These are phyloP conservation scores for Rachycentron canadum DNA, from an alignment of 2,797 vertebrate species.

Conservation along the genomic window DNA sequence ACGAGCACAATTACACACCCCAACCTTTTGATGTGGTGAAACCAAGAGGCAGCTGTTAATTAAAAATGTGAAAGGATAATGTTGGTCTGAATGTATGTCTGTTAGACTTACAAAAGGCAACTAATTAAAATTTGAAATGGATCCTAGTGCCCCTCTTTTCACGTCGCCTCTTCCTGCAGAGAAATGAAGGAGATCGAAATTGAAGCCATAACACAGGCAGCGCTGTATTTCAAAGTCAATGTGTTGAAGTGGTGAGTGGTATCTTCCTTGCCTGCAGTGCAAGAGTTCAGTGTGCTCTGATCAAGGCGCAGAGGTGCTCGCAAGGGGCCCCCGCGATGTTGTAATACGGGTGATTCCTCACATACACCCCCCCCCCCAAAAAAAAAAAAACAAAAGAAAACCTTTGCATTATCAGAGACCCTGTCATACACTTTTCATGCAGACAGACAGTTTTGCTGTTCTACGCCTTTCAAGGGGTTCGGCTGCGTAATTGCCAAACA, in stretches of 20 bases:
- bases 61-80: constrained; percentile 87
- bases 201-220: constrained; percentile 65
- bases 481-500: constrained; percentile 32
- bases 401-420: constrained; percentile 28
- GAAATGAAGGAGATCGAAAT: constrained; percentile 75
- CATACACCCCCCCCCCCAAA: background rate
- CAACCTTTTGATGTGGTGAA: constrained; percentile 83
- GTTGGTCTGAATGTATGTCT: constrained; percentile 81
- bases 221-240: constrained; percentile 74
- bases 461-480: constrained; percentile 11
- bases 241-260: constrained; percentile 69
- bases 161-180: constrained; percentile 67
- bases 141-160: constrained; percentile 73
- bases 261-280: constrained; percentile 47
- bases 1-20: constrained; percentile 40
- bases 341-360: constrained; percentile 52
- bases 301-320: constrained; percentile 32
- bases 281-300: constrained; percentile 43
- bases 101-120: constrained; percentile 81
- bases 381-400: background rate
- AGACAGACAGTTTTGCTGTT: constrained; percentile 22
- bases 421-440: constrained; percentile 22
- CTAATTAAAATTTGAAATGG: constrained; percentile 87
- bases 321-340: constrained; percentile 16
- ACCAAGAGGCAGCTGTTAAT: constrained; percentile 85